These are phyloP conservation scores for Drosophila imparisetae DNA, from an alignment of 2,888 invertebrate genomes.

Conservation along the genomic window DNA sequence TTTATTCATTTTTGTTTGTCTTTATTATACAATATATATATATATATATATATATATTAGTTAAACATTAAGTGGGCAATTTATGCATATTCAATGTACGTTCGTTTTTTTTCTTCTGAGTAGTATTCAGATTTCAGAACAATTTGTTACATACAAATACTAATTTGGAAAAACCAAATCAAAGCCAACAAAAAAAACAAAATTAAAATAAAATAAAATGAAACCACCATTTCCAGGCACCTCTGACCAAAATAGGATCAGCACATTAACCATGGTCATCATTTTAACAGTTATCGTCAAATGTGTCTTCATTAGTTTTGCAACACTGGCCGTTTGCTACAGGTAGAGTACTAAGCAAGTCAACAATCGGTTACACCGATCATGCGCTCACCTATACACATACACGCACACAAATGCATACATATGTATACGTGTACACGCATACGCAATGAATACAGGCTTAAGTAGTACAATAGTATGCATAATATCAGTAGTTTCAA, in stretches of 20 bases:
- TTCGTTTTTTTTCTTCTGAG: not conserved
- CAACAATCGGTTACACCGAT: conserved; percentile 55
- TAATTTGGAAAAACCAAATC: conserved; percentile 26
- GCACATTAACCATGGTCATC: conserved; percentile 95
- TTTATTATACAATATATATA: not conserved
- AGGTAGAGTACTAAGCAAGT: conserved; percentile 88
- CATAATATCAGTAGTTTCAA: conserved; percentile 12
- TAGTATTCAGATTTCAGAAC: conserved; percentile 37
- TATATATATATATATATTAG: not conserved
- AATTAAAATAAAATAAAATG: conserved; percentile 56
- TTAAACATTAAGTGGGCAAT: not conserved
- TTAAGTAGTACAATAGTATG: conserved; percentile 2
- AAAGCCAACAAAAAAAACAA: conserved; percentile 13
- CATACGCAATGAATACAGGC: conserved; percentile 11
- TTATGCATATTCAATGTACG: not conserved
- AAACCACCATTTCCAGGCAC: conserved; percentile 87
- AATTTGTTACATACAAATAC: conserved; percentile 15
- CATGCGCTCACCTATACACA: conserved; percentile 33
- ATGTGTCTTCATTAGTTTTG: conserved; percentile 97
- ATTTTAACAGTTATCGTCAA: conserved; percentile 96
- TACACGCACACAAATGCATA: conserved; percentile 19
- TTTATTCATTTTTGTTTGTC: not conserved
- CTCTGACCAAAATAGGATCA: conserved; percentile 92
- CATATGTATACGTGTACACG: conserved; percentile 19
- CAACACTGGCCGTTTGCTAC: conserved; percentile 97